Percentiles rank a stretch among this genome's conserved stretches.
Evolutionary conservation across 2,888 invertebrate species (phyloP).

Genomic region (Ornithoptera alexandrae): DNA sequence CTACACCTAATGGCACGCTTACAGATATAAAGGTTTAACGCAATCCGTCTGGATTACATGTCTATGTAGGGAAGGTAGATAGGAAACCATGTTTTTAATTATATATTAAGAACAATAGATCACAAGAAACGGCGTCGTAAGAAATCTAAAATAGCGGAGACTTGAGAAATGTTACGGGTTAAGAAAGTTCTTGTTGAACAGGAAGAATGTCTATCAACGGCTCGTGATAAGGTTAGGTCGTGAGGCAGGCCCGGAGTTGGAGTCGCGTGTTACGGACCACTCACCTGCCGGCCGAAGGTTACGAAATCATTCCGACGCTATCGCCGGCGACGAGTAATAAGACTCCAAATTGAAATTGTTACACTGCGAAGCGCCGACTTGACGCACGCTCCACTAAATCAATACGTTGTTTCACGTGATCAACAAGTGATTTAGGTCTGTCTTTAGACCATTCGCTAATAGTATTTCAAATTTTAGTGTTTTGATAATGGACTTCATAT

Average conservation of each 20-base stretch:
- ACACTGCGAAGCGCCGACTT: slow-evolving; percentile 41
- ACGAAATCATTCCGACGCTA: slow-evolving; percentile 45
- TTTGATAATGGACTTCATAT: not conserved
- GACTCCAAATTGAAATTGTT: slow-evolving; percentile 44
- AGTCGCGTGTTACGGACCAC: slow-evolving; percentile 53
- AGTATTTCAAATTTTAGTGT: not conserved
- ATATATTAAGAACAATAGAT: not conserved
- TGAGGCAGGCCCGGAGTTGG: slow-evolving; percentile 39
- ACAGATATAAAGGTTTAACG: not conserved
- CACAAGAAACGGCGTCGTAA: slow-evolving; percentile 11
- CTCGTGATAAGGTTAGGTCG: slow-evolving; percentile 41
- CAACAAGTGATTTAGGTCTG: slow-evolving; percentile 17
- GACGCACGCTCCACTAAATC: slow-evolving; percentile 29
- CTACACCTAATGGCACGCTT: not conserved
- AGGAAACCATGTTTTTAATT: not conserved
- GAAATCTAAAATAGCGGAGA: slow-evolving; percentile 10
- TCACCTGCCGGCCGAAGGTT: slow-evolving; percentile 40
- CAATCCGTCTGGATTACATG: not conserved
- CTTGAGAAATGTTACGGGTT: slow-evolving; percentile 27
- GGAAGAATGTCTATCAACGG: slow-evolving; percentile 32
- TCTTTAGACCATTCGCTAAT: not conserved
- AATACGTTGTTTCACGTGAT: slow-evolving; percentile 18
- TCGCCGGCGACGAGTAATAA: slow-evolving; percentile 40
- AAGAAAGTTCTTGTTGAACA: slow-evolving; percentile 31
- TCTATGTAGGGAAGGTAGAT: not conserved